Conservation (phyloP, 2,113 vertebrate genomes). For the Elanus axillaris region DNA sequence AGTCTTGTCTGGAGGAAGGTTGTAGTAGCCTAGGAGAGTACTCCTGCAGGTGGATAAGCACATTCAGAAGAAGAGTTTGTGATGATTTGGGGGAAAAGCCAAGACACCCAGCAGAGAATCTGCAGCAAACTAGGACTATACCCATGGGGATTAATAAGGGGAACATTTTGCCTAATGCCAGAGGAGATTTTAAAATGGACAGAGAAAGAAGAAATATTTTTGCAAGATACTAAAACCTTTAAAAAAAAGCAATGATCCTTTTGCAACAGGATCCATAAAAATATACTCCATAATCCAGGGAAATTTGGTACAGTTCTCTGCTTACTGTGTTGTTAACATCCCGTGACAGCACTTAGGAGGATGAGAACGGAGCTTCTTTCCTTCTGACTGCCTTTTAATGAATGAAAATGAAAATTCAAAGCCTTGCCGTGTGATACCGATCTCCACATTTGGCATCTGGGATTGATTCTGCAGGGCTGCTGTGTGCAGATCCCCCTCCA, state of each 20-base stretch:
- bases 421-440: not conserved
- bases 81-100: not conserved
- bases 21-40: not conserved
- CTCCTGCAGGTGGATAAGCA: not conserved
- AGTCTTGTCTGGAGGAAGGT: not conserved
- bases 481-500: not conserved
- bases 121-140: not conserved
- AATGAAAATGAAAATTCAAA: conserved; percentile 3
- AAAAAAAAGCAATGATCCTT: not conserved
- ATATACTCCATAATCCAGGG: not conserved
- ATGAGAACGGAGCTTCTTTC: not conserved
- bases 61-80: not conserved
- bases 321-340: not conserved
- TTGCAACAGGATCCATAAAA: not conserved
- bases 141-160: not conserved
- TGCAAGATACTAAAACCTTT: not conserved
- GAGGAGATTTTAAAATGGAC: not conserved
- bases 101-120: not conserved
- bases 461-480: not conserved
- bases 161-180: not conserved
- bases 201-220: not conserved
- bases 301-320: not conserved
- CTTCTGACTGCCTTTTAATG: not conserved
- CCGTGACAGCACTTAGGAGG: not conserved
- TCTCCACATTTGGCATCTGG: not conserved